phyloP scores from a whole-genome alignment of 2,888 invertebrate genomes.

The Nomada goodeniana region DNA sequence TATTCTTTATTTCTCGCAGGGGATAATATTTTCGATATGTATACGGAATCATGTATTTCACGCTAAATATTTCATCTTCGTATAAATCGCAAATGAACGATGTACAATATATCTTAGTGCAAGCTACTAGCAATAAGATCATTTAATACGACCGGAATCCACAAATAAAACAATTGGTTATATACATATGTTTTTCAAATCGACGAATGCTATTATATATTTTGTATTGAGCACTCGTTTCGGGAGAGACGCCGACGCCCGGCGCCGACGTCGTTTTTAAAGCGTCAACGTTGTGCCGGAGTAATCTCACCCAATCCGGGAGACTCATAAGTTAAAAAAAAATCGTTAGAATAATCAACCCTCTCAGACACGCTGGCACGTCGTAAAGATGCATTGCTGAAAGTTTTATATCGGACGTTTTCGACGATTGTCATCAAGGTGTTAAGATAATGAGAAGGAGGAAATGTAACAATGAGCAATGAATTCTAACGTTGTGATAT shows the following conservation, averaged over 20 bases:
- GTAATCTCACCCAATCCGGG: conserved; percentile 81
- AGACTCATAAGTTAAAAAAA: conserved; percentile 76
- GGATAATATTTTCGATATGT: conserved; percentile 46
- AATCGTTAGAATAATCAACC: conserved; percentile 80
- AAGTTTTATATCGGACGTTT: conserved; percentile 51
- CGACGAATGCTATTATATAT: conserved; percentile 83
- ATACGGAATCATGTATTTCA: conserved; percentile 27
- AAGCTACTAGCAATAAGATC: not conserved
- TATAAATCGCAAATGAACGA: conserved; percentile 11
- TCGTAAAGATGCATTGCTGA: conserved; percentile 68
- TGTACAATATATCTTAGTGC: not conserved
- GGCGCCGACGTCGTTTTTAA: conserved; percentile 81
- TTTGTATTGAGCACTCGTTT: conserved; percentile 83
- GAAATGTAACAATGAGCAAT: conserved; percentile 49
- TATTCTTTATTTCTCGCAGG: conserved; percentile 70
- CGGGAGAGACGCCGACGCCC: conserved; percentile 81
- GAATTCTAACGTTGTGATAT: conserved; percentile 52
- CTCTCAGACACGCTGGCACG: conserved; percentile 62
- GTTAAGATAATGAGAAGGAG: conserved; percentile 41
- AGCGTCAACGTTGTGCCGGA: conserved; percentile 76
- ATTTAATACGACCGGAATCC: conserved; percentile 65
- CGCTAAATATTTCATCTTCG: conserved; percentile 17
- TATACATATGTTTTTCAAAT: conserved; percentile 81
- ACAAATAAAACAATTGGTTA: conserved; percentile 80
- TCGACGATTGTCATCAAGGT: conserved; percentile 52